A percentile compares a stretch with the other conserved stretches of the same genome.
Evolutionary conservation across 2,797 vertebrate species (phyloP).

Genomic region (Notamacropus eugenii): DNA sequence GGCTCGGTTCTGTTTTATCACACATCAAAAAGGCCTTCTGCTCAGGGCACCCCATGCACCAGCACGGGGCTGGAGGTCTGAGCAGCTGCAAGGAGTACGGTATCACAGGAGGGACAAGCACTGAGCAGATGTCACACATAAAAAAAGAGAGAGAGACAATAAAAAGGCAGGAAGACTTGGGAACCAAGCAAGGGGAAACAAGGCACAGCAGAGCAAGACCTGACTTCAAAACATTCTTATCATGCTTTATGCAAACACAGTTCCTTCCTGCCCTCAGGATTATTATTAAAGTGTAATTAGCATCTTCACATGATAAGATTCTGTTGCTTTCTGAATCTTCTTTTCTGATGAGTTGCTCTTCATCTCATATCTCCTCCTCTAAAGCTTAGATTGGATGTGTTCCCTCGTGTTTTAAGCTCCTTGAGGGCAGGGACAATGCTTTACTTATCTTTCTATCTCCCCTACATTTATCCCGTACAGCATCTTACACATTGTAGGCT

Average conservation of each 20-base stretch:
- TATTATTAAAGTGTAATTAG: slow-evolving; percentile 82
- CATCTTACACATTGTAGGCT: not conserved
- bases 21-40: slow-evolving; percentile 97
- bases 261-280: slow-evolving; percentile 76
- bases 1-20: slow-evolving; percentile 98
- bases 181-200: slow-evolving; percentile 83
- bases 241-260: slow-evolving; percentile 77
- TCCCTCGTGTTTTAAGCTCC: rapidly evolving
- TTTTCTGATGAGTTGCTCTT: slow-evolving; percentile 42
- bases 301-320: slow-evolving; percentile 57
- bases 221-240: slow-evolving; percentile 74
- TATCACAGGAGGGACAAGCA: slow-evolving; percentile 89
- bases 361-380: slow-evolving; percentile 28
- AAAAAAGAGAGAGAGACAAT: slow-evolving; percentile 59
- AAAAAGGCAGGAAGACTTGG: slow-evolving; percentile 87
- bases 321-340: slow-evolving; percentile 68
- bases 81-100: slow-evolving; percentile 95
- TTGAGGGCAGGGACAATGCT: not conserved
- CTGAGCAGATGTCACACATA: slow-evolving; percentile 95
- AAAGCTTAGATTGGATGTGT: slow-evolving; percentile 6
- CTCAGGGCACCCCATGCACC: slow-evolving; percentile 86
- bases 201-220: slow-evolving; percentile 84
- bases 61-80: slow-evolving; percentile 91
- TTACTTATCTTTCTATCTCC: not conserved
- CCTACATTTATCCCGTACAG: not conserved